Percentiles rank a stretch among this genome's conserved stretches.
Conservation (phyloP, 2,888 invertebrate genomes). For the Ochropleura leucogaster region DNA sequence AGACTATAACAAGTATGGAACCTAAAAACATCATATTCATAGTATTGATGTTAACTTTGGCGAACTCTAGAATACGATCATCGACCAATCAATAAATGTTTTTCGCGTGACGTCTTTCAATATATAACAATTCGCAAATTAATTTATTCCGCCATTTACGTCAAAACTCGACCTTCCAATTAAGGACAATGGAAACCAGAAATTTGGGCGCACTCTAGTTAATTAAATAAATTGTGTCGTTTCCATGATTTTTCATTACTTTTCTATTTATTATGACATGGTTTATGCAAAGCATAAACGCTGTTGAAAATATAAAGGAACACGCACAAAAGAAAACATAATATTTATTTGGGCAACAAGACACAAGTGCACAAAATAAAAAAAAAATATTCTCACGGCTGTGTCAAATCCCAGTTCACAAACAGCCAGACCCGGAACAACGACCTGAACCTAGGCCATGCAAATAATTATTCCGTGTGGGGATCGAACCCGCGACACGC, state of each 20-base stretch:
- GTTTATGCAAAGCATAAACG: not conserved
- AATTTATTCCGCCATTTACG: conserved; percentile 37
- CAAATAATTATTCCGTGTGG: too few relatives aligned
- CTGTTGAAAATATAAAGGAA: not conserved
- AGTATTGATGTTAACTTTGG: not conserved
- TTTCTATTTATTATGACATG: not conserved
- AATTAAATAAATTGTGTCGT: conserved; percentile 22
- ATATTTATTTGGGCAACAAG: too few relatives aligned
- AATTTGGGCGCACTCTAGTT: conserved; percentile 16
- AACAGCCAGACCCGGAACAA: too few relatives aligned
- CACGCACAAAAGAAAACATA: not conserved
- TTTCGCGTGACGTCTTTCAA: not conserved
- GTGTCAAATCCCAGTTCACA: too few relatives aligned
- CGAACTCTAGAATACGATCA: not conserved
- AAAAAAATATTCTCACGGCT: too few relatives aligned
- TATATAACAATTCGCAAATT: conserved; percentile 13
- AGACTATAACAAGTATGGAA: too few relatives aligned
- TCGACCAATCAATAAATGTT: not conserved
- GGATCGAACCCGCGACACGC: too few relatives aligned
- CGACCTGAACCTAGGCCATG: too few relatives aligned
- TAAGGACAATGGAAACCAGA: conserved; percentile 24
- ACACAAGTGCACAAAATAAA: too few relatives aligned
- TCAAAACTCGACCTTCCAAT: conserved; percentile 32
- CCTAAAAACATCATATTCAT: too few relatives aligned
- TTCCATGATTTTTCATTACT: conserved; percentile 17